Evolutionary conservation across 1,140 invertebrate species (phyloP), one percentile per base, ranked within the genome.

Genomic region (Musca domestica): DNA sequence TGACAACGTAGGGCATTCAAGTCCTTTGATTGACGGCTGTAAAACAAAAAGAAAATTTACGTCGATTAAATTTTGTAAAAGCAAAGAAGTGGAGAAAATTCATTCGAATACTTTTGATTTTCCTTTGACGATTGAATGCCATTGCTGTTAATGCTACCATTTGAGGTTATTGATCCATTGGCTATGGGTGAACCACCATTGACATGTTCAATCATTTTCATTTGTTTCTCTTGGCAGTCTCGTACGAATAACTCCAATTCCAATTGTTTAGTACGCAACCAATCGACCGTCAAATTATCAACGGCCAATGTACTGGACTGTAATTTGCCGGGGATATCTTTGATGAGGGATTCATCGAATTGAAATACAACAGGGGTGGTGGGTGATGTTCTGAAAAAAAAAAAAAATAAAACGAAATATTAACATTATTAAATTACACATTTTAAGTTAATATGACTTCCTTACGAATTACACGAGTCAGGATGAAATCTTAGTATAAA

Each of bases 211-310:
- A 83, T 51, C 82, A 85, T 72, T 52, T 84, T 85, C 0, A 84
- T 78, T 69, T 88, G 84, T 74, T 87, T 87, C 74, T 89, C 88
- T 77, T 90, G 86, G 66, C 85, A 88, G 48, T 92, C 90, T 75
- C 88, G 88, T 22, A 93, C 83, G 22, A 86, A 84, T 15, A 84
- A 83, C 82, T 95, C 93, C 52, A 95, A 79, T 71, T 95, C 93
- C 2, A 84, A 85, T 34, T 94, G 78, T 70, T 92, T 90, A 67
- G 87, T 89, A 70, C 91, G 87, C 41, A 95, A 78, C 90, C 91
- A 93, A 71, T 95, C 93, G 46, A 95, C 89, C 0, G 95, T 97
- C 14, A 95, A 86, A 81, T 96, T 95, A 82, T 98, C 94, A 0
- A 96, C 91, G 0, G 93, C 93, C 49, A 98, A 77, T 74, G 91